Evolutionary conservation across 1,140 invertebrate genomes (phyloP).

Genomic region (Neodiprion virginianus): DNA sequence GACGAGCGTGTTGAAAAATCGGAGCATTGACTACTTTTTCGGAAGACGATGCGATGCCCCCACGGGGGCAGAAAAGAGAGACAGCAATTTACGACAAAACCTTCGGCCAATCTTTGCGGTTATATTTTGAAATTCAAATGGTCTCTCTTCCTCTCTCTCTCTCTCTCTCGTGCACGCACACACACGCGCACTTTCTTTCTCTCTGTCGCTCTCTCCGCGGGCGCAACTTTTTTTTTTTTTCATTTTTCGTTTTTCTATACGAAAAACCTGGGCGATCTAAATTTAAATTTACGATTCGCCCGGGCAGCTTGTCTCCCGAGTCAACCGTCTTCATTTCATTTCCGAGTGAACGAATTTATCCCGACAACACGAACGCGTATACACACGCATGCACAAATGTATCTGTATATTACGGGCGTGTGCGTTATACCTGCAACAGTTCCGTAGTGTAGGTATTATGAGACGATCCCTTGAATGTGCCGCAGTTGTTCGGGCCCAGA

Average conservation of each 20-base stretch:
- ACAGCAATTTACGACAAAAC: slow-evolving; percentile 3
- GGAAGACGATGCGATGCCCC: background rate
- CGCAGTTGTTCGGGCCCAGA: too few species aligned
- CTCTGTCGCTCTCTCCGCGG: too few species aligned
- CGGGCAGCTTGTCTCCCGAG: background rate
- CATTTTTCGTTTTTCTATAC: background rate
- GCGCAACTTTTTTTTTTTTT: slow-evolving; percentile 21
- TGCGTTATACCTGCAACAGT: too few species aligned
- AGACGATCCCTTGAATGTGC: too few species aligned
- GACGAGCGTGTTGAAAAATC: too few species aligned
- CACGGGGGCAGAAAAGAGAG: background rate
- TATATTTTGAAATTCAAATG: background rate
- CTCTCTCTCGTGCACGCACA: too few species aligned
- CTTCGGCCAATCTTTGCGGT: background rate
- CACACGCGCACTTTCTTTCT: too few species aligned
- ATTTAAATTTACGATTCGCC: slow-evolving; percentile 27
- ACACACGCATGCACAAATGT: too few species aligned
- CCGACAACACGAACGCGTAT: background rate
- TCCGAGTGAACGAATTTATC: slow-evolving; percentile 10
- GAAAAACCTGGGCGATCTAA: slow-evolving; percentile 17
- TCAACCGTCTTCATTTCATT: slow-evolving; percentile 20
- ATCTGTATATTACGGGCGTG: too few species aligned
- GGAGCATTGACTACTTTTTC: too few species aligned
- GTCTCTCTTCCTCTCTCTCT: background rate
- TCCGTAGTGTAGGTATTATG: too few species aligned